Evolutionary conservation across 1,140 invertebrate genomes (phyloP).

Genomic region (Nasonia giraulti): DNA sequence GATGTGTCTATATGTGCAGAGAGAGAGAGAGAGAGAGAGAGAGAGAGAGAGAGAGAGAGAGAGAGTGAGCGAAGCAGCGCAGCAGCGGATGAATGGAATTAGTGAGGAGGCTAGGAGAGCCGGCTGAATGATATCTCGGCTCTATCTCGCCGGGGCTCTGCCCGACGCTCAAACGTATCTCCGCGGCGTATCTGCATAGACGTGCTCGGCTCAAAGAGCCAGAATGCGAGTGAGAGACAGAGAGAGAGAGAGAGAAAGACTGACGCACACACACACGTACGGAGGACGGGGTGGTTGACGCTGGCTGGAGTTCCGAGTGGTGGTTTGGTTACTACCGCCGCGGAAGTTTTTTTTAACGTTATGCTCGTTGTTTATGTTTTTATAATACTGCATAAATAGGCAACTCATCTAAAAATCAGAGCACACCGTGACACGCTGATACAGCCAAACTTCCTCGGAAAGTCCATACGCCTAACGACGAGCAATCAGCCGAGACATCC

Average conservation of each 20-base stretch:
- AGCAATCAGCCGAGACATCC: not conserved
- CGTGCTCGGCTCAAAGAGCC: constrained; percentile 36
- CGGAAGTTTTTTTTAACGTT: not conserved
- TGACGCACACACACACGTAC: not conserved
- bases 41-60: too few relatives aligned
- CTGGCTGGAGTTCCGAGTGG: not conserved
- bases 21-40: too few relatives aligned
- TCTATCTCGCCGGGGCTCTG: constrained; percentile 51
- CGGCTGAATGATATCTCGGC: constrained; percentile 73
- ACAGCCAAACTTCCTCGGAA: not conserved
- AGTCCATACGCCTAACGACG: not conserved
- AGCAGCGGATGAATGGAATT: constrained; percentile 73
- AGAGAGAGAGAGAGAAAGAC: too few relatives aligned
- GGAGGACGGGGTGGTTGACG: not conserved
- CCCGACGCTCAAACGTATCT: constrained; percentile 49
- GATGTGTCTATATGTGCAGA: not conserved
- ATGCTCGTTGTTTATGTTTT: not conserved
- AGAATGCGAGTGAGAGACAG: not conserved
- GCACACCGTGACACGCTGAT: not conserved
- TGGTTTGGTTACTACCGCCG: not conserved
- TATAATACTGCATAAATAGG: too few relatives aligned
- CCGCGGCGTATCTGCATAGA: constrained; percentile 44
- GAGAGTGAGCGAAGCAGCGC: not conserved
- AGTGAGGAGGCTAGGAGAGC: constrained; percentile 70
- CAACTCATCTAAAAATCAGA: too few relatives aligned